phyloP scores from a whole-genome alignment of 2,888 invertebrate genomes.

The Drosophila pegasa region DNA sequence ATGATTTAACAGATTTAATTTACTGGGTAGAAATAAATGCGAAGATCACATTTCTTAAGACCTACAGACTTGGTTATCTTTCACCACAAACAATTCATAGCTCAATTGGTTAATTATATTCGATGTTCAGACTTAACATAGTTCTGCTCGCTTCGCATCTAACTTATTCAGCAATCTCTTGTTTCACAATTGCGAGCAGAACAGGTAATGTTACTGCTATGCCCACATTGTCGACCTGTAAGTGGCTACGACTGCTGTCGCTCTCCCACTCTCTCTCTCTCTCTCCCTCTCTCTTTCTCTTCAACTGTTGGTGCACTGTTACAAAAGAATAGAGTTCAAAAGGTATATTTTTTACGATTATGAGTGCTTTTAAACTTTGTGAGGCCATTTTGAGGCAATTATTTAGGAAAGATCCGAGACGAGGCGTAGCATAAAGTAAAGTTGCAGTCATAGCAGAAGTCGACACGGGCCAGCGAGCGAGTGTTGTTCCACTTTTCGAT shows the following conservation, averaged over 20 bases:
- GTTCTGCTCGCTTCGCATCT: neutral
- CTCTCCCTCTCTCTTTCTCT: neutral
- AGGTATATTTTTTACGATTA: constrained; percentile 14
- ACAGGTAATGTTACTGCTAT: neutral
- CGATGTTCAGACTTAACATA: neutral
- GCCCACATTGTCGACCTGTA: neutral
- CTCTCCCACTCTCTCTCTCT: neutral
- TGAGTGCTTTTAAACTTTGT: constrained; percentile 10
- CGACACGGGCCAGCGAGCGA: constrained; percentile 25
- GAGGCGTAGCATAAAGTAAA: constrained; percentile 15
- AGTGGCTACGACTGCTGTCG: too few relatives aligned
- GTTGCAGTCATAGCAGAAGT: constrained; percentile 40
- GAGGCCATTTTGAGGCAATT: constrained; percentile 28
- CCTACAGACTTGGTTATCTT: too few relatives aligned
- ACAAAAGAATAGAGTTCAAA: constrained; percentile 1
- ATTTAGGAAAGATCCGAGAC: constrained; percentile 1
- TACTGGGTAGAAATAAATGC: too few relatives aligned
- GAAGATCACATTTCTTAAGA: too few relatives aligned
- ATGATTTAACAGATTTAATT: neutral
- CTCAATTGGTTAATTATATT: neutral
- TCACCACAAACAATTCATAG: neutral
- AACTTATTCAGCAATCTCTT: neutral
- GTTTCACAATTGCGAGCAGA: constrained; percentile 1
- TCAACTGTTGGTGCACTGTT: neutral
- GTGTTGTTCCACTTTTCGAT: constrained; percentile 68